Evolutionary conservation across 2,797 vertebrate species (phyloP), one percentile per base, ranked within the genome.

Genomic region (Tenualosa thibaudeaui): DNA sequence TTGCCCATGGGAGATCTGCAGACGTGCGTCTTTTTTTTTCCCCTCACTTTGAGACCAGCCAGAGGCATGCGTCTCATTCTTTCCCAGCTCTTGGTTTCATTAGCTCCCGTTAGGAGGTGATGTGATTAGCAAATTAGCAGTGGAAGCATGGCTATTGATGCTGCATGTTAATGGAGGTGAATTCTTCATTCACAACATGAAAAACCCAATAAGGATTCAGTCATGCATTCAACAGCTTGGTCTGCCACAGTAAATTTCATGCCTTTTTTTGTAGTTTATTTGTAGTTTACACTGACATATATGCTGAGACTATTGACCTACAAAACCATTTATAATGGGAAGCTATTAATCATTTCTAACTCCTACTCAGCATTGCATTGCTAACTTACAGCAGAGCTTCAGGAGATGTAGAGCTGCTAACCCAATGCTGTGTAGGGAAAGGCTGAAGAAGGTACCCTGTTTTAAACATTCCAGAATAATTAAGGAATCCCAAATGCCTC

Each of bases 151-250:
- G 17, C 22, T 56, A 68, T 65, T 58, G 62, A 58, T 3, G 22
- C 51, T 86, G 81, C 81, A 84, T 84, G 81, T 84, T 51, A 86
- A 86, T 86, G 81, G 84, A 50, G 12, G 19, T 7, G 31, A 22
- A 43, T 19, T 75, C 26, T 15, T 68, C 19, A 13, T 9, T 26
- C n/a, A 12, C 9, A 53, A 2, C 9, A 17, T 71, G 68, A 31
- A 26, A 82, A 40, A 58, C 50, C 40, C n/a, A 31, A 81, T 71
- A 81, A 54, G 24, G 58, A 62, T 19, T 17, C 12, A 3, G 50
- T 82, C 58, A 54, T 40, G 37, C 60, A 43, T 54, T 31, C 19
- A 43, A 84, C 40, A 62, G 19, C 40, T 65, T 3, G 31, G 60
- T 53, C 46, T 4, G 46, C 37, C 31, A 81, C 13, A 40, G 2